These are phyloP conservation scores for Malthinus seriepunctatus DNA, from an alignment of 2,888 invertebrate species.

Conservation along the genomic window DNA sequence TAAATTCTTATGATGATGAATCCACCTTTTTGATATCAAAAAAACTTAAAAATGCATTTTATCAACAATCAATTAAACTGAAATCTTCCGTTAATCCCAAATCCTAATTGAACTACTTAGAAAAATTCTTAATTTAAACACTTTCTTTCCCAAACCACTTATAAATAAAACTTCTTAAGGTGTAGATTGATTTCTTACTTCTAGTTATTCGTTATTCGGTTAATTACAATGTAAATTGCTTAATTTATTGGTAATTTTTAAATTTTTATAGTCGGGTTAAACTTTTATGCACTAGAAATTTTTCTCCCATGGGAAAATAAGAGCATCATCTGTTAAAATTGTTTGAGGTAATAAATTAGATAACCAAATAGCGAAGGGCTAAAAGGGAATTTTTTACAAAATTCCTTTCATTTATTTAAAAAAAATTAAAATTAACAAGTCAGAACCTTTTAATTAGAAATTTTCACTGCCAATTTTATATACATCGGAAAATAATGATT, in stretches of 20 bases:
- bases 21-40: too few relatives aligned
- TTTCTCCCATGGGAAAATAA: constrained; percentile 4
- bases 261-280: too few relatives aligned
- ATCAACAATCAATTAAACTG: not conserved
- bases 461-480: too few relatives aligned
- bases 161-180: not conserved
- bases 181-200: not conserved
- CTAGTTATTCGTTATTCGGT: not conserved
- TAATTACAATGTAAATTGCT: not conserved
- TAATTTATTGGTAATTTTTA: constrained; percentile 4
- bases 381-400: not conserved
- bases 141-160: not conserved
- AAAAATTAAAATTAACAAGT: not conserved
- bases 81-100: not conserved
- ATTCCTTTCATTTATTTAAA: not conserved
- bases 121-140: not conserved
- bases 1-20: too few relatives aligned
- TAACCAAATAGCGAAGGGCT: not conserved
- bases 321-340: not conserved
- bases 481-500: too few relatives aligned
- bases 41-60: not conserved
- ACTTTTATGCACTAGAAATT: not conserved
- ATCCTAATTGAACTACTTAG: not conserved
- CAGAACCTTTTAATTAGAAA: not conserved
- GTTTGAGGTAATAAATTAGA: constrained; percentile 4